Percentiles rank a stretch among this genome's conserved stretches.
Conservation (phyloP, 2,888 invertebrate species). For the Rhamphomyia laevipes region DNA sequence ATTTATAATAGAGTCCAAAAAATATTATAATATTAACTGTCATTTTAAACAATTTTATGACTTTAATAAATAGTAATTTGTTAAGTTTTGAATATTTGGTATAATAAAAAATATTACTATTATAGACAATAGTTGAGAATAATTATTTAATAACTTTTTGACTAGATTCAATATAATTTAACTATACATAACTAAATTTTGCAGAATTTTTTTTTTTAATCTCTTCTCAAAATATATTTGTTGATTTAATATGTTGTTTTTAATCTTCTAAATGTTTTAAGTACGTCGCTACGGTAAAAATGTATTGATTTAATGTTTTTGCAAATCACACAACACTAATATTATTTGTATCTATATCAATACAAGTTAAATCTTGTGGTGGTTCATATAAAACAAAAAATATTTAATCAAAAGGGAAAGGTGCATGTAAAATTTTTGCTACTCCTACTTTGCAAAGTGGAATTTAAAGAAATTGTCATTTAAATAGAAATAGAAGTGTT, state of each 20-base stretch:
- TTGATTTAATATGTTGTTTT: constrained; percentile 44
- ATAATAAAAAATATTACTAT: too few relatives aligned
- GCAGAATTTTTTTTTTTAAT: constrained; percentile 68
- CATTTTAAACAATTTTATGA: too few relatives aligned
- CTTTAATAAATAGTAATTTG: too few relatives aligned
- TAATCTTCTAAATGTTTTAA: constrained; percentile 62
- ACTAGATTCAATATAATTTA: too few relatives aligned
- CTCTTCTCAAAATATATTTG: constrained; percentile 64
- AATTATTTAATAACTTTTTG: too few relatives aligned
- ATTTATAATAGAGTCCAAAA: too few relatives aligned
- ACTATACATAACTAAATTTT: too few relatives aligned
- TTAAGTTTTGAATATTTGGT: too few relatives aligned
- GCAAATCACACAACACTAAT: constrained; percentile 88
- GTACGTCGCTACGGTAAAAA: constrained; percentile 79
- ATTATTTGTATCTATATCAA: constrained; percentile 95
- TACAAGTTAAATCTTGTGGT: constrained; percentile 92
- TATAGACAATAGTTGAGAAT: too few relatives aligned
- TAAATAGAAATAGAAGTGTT: constrained; percentile 92
- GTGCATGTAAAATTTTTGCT: constrained; percentile 94
- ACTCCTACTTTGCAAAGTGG: constrained; percentile 93
- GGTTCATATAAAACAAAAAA: constrained; percentile 97
- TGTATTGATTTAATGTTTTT: constrained; percentile 67
- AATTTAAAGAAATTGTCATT: constrained; percentile 99
- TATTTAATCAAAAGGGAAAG: constrained; percentile 91
- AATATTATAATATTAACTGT: too few relatives aligned